These are phyloP conservation scores for Octodonta nipae DNA, from an alignment of 2,888 invertebrate species.

Conservation along the genomic window DNA sequence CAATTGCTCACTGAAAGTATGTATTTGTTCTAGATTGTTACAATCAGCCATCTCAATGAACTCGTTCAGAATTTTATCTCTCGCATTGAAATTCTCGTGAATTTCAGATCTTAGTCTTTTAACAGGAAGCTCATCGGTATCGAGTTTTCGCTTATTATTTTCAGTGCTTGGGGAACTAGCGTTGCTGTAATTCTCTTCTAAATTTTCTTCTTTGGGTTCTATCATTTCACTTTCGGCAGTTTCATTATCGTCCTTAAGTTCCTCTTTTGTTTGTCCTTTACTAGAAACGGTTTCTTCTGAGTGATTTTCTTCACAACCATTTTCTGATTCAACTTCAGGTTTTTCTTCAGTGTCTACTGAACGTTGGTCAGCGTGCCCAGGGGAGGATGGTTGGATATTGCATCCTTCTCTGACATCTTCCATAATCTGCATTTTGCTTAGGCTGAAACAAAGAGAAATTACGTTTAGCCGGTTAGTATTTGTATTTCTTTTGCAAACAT, in stretches of 20 bases:
- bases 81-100: constrained; percentile 32
- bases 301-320: constrained; percentile 13
- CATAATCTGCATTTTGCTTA: constrained; percentile 49
- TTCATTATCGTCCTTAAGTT: constrained; percentile 9
- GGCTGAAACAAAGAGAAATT: constrained; percentile 34
- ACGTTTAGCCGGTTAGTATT: too few relatives aligned
- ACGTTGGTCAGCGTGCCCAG: constrained; percentile 33
- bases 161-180: constrained; percentile 13
- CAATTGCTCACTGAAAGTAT: constrained; percentile 51
- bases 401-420: constrained; percentile 40
- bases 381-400: constrained; percentile 32
- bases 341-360: constrained; percentile 15
- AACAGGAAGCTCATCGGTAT: constrained; percentile 22
- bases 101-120: constrained; percentile 30
- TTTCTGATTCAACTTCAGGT: constrained; percentile 13
- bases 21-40: constrained; percentile 47
- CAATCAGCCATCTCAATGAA: constrained; percentile 51
- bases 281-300: too few relatives aligned
- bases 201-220: constrained; percentile 7
- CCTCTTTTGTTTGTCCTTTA: constrained; percentile 4
- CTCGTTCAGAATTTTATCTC: constrained; percentile 48
- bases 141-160: constrained; percentile 15
- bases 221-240: constrained; percentile 11
- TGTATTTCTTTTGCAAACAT: too few relatives aligned
- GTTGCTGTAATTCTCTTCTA: constrained; percentile 17